Conservation (phyloP, 2,888 invertebrate species). For the Aporophyla lueneburgensis region DNA sequence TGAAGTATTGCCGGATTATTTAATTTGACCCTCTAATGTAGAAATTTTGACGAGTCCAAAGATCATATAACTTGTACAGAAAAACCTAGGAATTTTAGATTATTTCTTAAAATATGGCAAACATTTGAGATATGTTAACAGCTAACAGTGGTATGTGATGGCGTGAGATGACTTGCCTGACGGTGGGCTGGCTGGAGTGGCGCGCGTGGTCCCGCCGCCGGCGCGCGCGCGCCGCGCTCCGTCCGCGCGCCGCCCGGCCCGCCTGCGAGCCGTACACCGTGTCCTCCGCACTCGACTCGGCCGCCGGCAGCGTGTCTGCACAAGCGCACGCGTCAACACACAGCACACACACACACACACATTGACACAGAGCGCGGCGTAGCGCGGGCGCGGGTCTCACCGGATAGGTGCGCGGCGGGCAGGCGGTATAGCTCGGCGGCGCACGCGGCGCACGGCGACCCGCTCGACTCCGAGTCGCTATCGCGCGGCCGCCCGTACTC, state of each 20-base stretch:
- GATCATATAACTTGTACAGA: not conserved
- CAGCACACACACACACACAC: slow-evolving; percentile 64
- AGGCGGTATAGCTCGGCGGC: slow-evolving; percentile 79
- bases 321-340: slow-evolving; percentile 3
- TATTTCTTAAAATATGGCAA: not conserved
- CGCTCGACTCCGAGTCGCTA: slow-evolving; percentile 85
- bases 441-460: slow-evolving; percentile 86
- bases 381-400: slow-evolving; percentile 54
- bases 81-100: not conserved
- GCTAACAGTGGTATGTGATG: not conserved
- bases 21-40: no score
- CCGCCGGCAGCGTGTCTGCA: slow-evolving; percentile 76
- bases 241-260: slow-evolving; percentile 43
- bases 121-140: no score
- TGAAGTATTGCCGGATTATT: no score
- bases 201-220: slow-evolving; percentile 72
- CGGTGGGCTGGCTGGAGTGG: slow-evolving; percentile 68
- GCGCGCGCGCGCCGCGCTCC: slow-evolving; percentile 52
- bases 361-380: no score
- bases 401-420: slow-evolving; percentile 77
- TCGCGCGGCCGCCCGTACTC: slow-evolving; percentile 76
- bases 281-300: slow-evolving; percentile 81
- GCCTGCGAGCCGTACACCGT: slow-evolving; percentile 68
- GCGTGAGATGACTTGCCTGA: slow-evolving; percentile 68
- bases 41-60: not conserved